Conservation (phyloP, 2,113 vertebrate species). For the Chiloscyllium plagiosum region DNA sequence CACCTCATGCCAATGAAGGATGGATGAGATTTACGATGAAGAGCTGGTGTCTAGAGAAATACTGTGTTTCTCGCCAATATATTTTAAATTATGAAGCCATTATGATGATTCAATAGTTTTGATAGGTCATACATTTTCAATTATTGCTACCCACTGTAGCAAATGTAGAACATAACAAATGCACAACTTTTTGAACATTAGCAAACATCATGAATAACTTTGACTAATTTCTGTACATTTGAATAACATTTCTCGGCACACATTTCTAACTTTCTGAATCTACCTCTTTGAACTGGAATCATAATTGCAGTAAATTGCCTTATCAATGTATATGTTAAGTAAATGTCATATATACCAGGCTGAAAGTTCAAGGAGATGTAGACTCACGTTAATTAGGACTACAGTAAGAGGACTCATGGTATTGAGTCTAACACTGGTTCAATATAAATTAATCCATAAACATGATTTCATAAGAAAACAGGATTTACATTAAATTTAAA, state of each 20-base stretch:
- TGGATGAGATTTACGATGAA: slow-evolving; percentile 21
- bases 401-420: background rate
- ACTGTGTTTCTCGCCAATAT: background rate
- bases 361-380: background rate
- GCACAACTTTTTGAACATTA: background rate
- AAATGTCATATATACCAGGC: slow-evolving; percentile 1
- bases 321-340: background rate
- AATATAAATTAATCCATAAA: background rate
- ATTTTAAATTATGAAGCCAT: background rate
- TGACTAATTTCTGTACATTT: background rate
- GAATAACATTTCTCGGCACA: slow-evolving; percentile 27
- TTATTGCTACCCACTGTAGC: slow-evolving; percentile 15
- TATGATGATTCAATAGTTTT: background rate
- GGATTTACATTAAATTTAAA: background rate
- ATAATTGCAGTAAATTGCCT: background rate
- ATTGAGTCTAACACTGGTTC: background rate
- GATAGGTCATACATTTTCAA: background rate
- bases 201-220: background rate
- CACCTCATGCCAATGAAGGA: slow-evolving; percentile 30
- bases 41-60: slow-evolving; percentile 27
- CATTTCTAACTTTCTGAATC: background rate
- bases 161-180: background rate
- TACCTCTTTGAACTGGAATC: background rate
- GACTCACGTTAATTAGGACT: background rate
- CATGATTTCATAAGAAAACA: background rate